phyloP scores from a whole-genome alignment of 2,113 vertebrate genomes.

The Callithrix jacchus region DNA sequence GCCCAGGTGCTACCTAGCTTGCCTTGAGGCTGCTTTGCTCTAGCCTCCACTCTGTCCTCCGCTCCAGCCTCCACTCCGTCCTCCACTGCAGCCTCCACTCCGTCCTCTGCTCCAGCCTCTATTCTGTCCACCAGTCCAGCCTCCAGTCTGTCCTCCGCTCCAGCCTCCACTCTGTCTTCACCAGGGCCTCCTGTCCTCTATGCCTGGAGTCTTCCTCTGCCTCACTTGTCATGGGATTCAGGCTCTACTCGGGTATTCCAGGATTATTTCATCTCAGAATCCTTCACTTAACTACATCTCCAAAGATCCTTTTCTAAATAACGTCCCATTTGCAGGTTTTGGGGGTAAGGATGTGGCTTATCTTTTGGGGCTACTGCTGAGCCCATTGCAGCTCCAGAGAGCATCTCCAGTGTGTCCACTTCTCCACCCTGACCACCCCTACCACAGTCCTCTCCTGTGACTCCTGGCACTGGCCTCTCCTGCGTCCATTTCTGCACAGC shows the following conservation, averaged over 20 bases:
- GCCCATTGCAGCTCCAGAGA: background rate
- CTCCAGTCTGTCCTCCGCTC: too few relatives aligned
- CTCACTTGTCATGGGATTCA: background rate
- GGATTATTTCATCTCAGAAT: background rate
- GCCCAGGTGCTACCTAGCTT: background rate
- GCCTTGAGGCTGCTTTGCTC: background rate
- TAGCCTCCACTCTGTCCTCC: too few relatives aligned
- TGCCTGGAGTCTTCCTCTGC: background rate
- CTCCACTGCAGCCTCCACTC: background rate
- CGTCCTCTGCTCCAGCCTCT: too few relatives aligned
- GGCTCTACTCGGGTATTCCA: background rate
- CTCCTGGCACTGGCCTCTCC: background rate
- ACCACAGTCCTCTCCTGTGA: background rate
- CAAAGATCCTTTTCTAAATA: background rate
- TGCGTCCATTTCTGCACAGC: background rate
- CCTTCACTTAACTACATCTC: background rate
- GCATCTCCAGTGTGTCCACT: rapidly evolving
- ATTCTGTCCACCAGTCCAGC: background rate
- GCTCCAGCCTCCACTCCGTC: too few relatives aligned
- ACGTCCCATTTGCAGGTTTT: background rate
- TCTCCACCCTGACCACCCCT: background rate
- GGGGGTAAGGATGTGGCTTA: background rate
- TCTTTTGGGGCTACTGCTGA: background rate
- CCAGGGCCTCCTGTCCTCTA: background rate
- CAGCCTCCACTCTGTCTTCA: too few relatives aligned